These are phyloP conservation scores for Gallirallus australis DNA, from an alignment of 2,797 vertebrate genomes.

Conservation along the genomic window DNA sequence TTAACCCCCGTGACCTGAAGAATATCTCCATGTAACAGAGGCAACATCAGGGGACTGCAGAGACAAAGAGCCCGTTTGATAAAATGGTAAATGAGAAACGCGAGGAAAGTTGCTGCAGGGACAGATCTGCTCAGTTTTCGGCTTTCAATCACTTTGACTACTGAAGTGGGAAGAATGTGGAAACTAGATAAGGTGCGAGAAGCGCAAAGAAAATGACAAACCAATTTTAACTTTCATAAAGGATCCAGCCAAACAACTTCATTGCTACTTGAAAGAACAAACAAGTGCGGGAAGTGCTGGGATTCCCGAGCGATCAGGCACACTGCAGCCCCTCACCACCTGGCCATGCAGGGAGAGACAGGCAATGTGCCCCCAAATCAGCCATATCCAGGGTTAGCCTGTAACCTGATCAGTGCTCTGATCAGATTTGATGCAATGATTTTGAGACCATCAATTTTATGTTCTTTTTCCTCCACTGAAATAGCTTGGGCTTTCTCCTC, in stretches of 20 bases:
- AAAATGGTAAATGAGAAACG: slow-evolving; percentile 83
- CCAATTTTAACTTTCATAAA: slow-evolving; percentile 66
- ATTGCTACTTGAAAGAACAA: not conserved
- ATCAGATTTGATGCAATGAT: not conserved
- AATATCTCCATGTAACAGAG: slow-evolving; percentile 79
- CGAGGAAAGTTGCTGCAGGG: slow-evolving; percentile 84
- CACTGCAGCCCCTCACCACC: not conserved
- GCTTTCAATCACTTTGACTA: slow-evolving; percentile 83
- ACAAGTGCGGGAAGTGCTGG: rapidly evolving
- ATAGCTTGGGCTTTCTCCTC: not conserved
- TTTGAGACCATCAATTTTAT: not conserved
- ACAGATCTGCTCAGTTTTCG: slow-evolving; percentile 83
- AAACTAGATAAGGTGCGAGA: slow-evolving; percentile 82
- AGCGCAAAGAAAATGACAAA: slow-evolving; percentile 51
- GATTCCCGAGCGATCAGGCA: not conserved
- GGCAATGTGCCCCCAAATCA: not conserved
- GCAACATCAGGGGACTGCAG: slow-evolving; percentile 74
- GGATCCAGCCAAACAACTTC: slow-evolving; percentile 35
- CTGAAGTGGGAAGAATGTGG: slow-evolving; percentile 78
- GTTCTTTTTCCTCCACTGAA: not conserved
- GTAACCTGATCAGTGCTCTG: not conserved
- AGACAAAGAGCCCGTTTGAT: slow-evolving; percentile 85
- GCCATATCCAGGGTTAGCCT: too few relatives aligned
- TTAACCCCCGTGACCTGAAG: slow-evolving; percentile 85
- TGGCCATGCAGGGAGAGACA: rapidly evolving